A percentile compares a stretch with the other conserved stretches of the same genome.
Conservation (phyloP, 2,797 vertebrate species). For the Oryzias dopingdopingensis region DNA sequence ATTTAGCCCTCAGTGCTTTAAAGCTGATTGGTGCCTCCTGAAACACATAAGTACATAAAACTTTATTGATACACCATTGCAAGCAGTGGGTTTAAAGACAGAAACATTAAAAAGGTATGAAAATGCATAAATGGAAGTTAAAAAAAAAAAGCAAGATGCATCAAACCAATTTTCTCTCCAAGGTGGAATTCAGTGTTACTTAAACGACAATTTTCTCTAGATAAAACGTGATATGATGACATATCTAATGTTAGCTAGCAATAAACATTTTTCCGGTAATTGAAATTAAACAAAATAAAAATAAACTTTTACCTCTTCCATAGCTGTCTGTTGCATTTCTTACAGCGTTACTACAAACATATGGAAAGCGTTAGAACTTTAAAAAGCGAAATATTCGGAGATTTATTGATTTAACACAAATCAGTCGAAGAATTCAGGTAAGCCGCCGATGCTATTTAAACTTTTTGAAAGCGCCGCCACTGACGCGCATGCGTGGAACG, state of each 20-base stretch:
- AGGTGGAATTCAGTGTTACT: no score
- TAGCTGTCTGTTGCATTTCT: conserved; percentile 35
- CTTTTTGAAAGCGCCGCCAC: conserved; percentile 46
- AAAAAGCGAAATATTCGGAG: background rate
- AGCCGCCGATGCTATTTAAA: conserved; percentile 13
- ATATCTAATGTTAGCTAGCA: background rate
- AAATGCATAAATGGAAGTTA: background rate
- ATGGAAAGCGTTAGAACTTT: background rate
- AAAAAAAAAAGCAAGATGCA: background rate
- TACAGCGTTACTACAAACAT: conserved; percentile 17
- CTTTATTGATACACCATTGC: background rate
- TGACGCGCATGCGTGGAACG: conserved; percentile 31
- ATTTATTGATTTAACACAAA: background rate
- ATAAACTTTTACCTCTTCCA: conserved; percentile 65
- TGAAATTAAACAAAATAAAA: background rate
- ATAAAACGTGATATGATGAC: no score
- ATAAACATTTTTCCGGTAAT: background rate
- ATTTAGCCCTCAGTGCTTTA: conserved; percentile 87
- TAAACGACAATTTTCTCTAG: no score
- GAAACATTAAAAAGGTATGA: background rate
- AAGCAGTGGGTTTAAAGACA: no score
- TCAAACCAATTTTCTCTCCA: background rate
- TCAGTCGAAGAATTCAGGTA: no score
- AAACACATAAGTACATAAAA: conserved; percentile 5
- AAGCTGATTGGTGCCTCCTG: conserved; percentile 81